These are phyloP conservation scores for Acanthis flammea DNA, from an alignment of 2,797 vertebrate species.

Conservation along the genomic window DNA sequence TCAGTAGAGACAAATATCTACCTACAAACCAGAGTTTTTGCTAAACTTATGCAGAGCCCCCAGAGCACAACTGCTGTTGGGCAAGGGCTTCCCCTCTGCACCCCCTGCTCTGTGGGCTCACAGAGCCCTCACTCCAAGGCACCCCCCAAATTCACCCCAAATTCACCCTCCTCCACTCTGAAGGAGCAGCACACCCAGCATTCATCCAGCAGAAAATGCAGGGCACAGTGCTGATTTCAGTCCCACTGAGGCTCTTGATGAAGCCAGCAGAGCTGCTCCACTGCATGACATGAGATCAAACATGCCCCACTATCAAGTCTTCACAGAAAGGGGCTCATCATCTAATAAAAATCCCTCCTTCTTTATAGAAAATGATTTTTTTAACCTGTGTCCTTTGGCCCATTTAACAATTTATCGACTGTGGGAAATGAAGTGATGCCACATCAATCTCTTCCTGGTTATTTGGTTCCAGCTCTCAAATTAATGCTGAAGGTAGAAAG, in stretches of 20 bases:
- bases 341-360: slow-evolving; percentile 44
- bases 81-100: background rate
- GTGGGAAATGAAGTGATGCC: slow-evolving; percentile 53
- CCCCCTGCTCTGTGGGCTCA: background rate
- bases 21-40: background rate
- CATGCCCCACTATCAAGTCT: background rate
- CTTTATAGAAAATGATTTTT: slow-evolving; percentile 45
- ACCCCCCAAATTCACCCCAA: background rate
- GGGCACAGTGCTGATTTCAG: background rate
- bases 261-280: slow-evolving; percentile 12
- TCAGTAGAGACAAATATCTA: background rate
- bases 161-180: fast-evolving
- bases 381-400: slow-evolving; percentile 54
- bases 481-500: slow-evolving; percentile 49
- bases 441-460: slow-evolving; percentile 61
- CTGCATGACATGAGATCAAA: background rate
- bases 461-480: slow-evolving; percentile 59
- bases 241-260: background rate
- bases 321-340: background rate
- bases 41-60: background rate
- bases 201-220: background rate
- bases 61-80: background rate
- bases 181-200: background rate
- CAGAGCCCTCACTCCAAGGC: background rate
- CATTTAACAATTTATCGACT: slow-evolving; percentile 61